phyloP scores from a whole-genome alignment of 2,888 invertebrate species.

The Apoderus coryli region DNA sequence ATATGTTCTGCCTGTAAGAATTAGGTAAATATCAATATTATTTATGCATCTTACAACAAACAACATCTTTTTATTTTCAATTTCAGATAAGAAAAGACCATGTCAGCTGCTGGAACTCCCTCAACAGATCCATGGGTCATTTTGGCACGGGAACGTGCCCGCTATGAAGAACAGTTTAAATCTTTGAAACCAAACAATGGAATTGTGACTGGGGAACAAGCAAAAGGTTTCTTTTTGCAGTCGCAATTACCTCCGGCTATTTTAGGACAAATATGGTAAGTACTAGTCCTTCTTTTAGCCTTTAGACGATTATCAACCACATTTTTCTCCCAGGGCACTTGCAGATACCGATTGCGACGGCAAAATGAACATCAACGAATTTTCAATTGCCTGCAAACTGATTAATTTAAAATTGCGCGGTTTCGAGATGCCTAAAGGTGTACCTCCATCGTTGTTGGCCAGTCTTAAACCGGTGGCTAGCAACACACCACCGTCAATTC shows the following conservation, averaged over 20 bases:
- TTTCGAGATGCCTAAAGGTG: slow-evolving; percentile 71
- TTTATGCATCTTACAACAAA: too few species aligned
- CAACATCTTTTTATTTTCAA: slow-evolving; percentile 5
- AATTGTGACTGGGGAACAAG: slow-evolving; percentile 81
- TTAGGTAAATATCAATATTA: slow-evolving; percentile 4
- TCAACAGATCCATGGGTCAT: slow-evolving; percentile 73
- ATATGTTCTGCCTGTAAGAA: too few species aligned
- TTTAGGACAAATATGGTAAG: slow-evolving; percentile 90
- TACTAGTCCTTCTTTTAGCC: too few species aligned
- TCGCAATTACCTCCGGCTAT: slow-evolving; percentile 81
- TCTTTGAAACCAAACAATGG: slow-evolving; percentile 76
- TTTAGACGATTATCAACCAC: too few species aligned
- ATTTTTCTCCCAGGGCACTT: slow-evolving; percentile 43
- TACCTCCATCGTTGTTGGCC: slow-evolving; percentile 64
- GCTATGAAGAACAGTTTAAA: slow-evolving; percentile 86
- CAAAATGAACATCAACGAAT: slow-evolving; percentile 89
- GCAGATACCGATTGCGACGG: slow-evolving; percentile 96
- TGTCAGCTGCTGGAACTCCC: slow-evolving; percentile 32
- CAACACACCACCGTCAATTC: slow-evolving; percentile 28
- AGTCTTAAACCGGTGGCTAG: slow-evolving; percentile 40
- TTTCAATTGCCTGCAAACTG: slow-evolving; percentile 92
- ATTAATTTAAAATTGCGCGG: slow-evolving; percentile 88
- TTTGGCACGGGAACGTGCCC: slow-evolving; percentile 69
- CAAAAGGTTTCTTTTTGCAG: slow-evolving; percentile 80
- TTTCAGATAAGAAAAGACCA: slow-evolving; percentile 16